Evolutionary conservation across 2,797 vertebrate species (phyloP), one percentile per base, ranked within the genome.

Genomic region (Pelobates cultripes): DNA sequence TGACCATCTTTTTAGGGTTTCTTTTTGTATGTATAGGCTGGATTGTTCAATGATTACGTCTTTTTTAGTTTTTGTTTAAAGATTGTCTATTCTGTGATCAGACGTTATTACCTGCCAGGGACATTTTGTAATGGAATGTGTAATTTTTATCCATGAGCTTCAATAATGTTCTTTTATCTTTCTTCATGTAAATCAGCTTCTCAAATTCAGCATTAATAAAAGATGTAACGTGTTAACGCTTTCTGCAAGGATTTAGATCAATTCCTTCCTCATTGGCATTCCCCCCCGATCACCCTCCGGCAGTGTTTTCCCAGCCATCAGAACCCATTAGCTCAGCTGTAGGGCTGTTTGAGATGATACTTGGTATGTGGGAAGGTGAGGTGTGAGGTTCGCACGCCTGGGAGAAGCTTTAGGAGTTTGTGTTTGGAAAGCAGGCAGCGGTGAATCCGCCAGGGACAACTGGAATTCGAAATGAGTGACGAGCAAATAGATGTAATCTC

Each of bases 401-500:
- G 28, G 60, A 77, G 80, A 44, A 61, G 78, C 47, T 75, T 57
- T 4, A 9, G 7, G 66, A 42, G 45, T 45, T 76, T 12, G 5
- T 0, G 0, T 15, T 6, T 51, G 70, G 79, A 28, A 55, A 10
- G 3, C 57, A 15, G 17, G 64, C 64, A 1, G 2, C 28, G 2
- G 53, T 42, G n/a, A 43, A 69, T 64, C 61, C 63, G 1, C 9
- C 41, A 4, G 78, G 0, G 74, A 70, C 57, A 43, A 42, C 73
- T 43, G 4, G 70, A 60, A 47, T 76, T 43, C 78, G 55, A 63
- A 73, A 44, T 60, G 70, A 86, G 73, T 71, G 3, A 72, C 64
- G 73, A 78, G 15, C 68, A 85, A 85, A 77, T 57, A 5, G 9
- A 78, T 78, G 47, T 82, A 72, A 82, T 82, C 74, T 67, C 67